Evolutionary conservation across 2,113 vertebrate species (phyloP).

Genomic region (Gasterosteus aculeatus): DNA sequence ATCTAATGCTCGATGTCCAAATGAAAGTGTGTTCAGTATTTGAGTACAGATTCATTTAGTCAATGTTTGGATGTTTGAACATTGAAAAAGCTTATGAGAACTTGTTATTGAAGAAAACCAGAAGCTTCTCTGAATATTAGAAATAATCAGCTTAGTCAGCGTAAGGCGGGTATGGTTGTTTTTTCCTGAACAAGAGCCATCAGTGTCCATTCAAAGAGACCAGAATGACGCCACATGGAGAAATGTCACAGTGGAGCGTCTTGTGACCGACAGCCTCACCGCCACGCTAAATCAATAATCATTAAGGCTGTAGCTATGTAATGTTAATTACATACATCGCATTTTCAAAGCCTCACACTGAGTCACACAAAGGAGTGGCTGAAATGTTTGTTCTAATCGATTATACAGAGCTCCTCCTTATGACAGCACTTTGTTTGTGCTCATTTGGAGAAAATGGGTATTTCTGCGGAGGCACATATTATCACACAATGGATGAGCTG

Average conservation of each 20-base stretch:
- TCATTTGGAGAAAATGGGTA: slow-evolving; percentile 60
- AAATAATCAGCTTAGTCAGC: neutral
- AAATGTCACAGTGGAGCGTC: slow-evolving; percentile 51
- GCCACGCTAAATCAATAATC: slow-evolving; percentile 61
- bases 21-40: neutral
- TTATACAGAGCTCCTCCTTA: slow-evolving; percentile 28
- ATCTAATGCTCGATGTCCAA: neutral
- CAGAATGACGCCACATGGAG: slow-evolving; percentile 14
- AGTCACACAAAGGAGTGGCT: slow-evolving; percentile 42
- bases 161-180: neutral
- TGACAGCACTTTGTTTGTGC: slow-evolving; percentile 47
- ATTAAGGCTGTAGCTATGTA: slow-evolving; percentile 52
- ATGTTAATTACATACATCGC: slow-evolving; percentile 52
- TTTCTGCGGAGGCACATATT: slow-evolving; percentile 49
- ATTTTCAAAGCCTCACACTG: slow-evolving; percentile 35
- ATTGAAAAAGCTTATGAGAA: neutral
- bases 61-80: too few relatives aligned
- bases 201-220: slow-evolving; percentile 18
- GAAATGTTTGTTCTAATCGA: slow-evolving; percentile 50
- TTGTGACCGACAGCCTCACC: slow-evolving; percentile 53
- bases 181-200: slow-evolving; percentile 18
- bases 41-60: neutral
- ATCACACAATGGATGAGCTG: slow-evolving; percentile 49
- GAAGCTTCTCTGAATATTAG: neutral
- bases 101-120: neutral